These are phyloP conservation scores for Acleris laterana DNA, from an alignment of 2,888 invertebrate species.

Conservation along the genomic window DNA sequence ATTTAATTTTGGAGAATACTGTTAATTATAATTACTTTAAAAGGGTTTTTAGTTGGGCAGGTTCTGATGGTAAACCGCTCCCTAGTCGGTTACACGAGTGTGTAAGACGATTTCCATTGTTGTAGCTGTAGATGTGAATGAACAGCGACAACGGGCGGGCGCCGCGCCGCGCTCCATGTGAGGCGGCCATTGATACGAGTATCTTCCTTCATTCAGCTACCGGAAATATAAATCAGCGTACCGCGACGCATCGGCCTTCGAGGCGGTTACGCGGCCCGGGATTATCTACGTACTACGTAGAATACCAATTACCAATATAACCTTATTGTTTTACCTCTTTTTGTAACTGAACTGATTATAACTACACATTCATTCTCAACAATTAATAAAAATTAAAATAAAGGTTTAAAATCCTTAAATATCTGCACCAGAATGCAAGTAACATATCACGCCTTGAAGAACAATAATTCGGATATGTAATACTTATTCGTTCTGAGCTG, in stretches of 20 bases:
- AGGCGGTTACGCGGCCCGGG: conserved; percentile 49
- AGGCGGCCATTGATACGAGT: conserved; percentile 64
- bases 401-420: neutral
- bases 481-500: conserved; percentile 30
- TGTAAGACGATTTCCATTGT: conserved; percentile 44
- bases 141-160: conserved; percentile 54
- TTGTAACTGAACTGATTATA: neutral
- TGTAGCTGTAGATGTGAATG: conserved; percentile 63
- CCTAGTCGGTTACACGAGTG: too few species aligned
- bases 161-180: conserved; percentile 55
- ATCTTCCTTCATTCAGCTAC: conserved; percentile 70
- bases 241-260: conserved; percentile 56
- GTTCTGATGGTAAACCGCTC: too few species aligned
- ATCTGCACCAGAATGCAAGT: conserved; percentile 24
- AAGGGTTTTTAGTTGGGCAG: too few species aligned
- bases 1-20: too few species aligned
- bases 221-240: conserved; percentile 78
- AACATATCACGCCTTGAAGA: conserved; percentile 7
- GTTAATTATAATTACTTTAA: too few species aligned
- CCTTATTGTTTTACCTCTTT: conserved; percentile 9
- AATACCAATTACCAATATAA: conserved; percentile 21
- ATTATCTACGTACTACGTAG: conserved; percentile 25
- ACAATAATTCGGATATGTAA: conserved; percentile 30
- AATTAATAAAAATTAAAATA: too few species aligned
- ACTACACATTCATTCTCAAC: too few species aligned